Base-by-base conservation (phyloP, 2,888 invertebrate genomes). In the Tiliacea citrago region DNA sequence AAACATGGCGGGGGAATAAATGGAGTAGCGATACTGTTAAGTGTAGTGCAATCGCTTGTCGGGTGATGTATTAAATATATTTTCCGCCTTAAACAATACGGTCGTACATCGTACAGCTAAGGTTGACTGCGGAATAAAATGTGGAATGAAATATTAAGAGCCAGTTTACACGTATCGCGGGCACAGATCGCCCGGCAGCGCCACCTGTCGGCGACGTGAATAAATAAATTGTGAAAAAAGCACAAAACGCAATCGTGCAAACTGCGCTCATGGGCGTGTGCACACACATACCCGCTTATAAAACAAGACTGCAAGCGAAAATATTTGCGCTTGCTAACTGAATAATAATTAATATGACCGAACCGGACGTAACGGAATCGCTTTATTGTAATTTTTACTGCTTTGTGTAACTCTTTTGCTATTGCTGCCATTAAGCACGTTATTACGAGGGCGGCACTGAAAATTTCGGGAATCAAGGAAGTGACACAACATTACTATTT, bases 201-300 rank as follows among this genome's bases (percentile, higher is more conserved):
- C 94, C 95, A 96, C 94, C 95, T 96, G 95, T 93, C 94, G 93
- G 74, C 92, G 92, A 91, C 90, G 89, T 84, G 92, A 86, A 91
- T 89, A 91, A 93, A 95, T 94, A 93, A 94, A 93, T 92, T 89
- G 91, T 85, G 73, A 75, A 81, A 88, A 88, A 86, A 86, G 73
- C 73, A 88, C 86, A 89, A 86, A 89, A 87, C 83, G 81, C 87
- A 79, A 86, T 86, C 85, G 89, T 84, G 86, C 88, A 87, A 85
- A 88, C 84, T 84, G 86, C 88, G 84, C 86, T 87, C 83, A 83
- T 77, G 79, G 76, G 74, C 79, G 77, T 75, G 47, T 53, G 67
- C 83, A 79, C 79, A 83, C 88, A 84, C 79, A 87, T 75, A 79
- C 51, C 73, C 77, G 84, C 79, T 85, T 85, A 77, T 88, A 89